Percentiles rank a stretch among this genome's conserved stretches.
Conservation (phyloP, 2,797 vertebrate genomes). For the Xiphophorus birchmanni region DNA sequence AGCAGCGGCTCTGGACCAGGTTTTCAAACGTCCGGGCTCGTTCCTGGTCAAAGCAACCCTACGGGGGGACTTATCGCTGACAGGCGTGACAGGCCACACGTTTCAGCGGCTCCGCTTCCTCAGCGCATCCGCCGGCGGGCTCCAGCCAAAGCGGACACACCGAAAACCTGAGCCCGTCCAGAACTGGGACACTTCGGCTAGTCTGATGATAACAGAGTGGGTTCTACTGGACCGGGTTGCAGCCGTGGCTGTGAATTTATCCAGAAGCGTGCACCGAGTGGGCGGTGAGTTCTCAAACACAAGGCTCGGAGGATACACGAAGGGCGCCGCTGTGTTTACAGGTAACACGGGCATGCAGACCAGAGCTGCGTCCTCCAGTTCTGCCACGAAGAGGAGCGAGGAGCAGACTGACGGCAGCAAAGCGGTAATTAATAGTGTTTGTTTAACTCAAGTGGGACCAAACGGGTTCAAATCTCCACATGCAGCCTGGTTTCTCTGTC, state of each 20-base stretch:
- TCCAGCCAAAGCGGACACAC: conserved; percentile 8
- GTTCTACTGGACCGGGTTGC: conserved; percentile 24
- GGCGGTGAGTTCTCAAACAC: neutral
- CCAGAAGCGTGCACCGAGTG: conserved; percentile 19
- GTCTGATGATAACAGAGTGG: conserved; percentile 34
- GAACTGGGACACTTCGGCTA: conserved; percentile 29
- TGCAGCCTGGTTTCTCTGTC: neutral
- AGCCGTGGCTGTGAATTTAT: conserved; percentile 13
- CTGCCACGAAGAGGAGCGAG: conserved; percentile 45
- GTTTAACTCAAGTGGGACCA: conserved; percentile 15
- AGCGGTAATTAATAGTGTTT: conserved; percentile 68
- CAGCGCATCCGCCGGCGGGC: neutral
- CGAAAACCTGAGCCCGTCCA: conserved; percentile 3
- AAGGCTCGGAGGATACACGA: neutral
- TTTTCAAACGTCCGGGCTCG: conserved; percentile 35
- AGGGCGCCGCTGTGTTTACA: conserved; percentile 40
- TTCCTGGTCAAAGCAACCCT: conserved; percentile 42
- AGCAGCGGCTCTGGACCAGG: conserved; percentile 47
- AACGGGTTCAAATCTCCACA: neutral
- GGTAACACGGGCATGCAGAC: conserved; percentile 48
- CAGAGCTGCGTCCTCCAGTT: conserved; percentile 50
- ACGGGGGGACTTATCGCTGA: conserved; percentile 42
- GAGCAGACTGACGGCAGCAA: conserved; percentile 41
- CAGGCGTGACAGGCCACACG: conserved; percentile 40
- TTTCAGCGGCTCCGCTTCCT: conserved; percentile 27